A percentile compares a stretch with the other conserved stretches of the same genome.
Conservation (phyloP, 2,113 vertebrate species). For the Hystrix brachyura region DNA sequence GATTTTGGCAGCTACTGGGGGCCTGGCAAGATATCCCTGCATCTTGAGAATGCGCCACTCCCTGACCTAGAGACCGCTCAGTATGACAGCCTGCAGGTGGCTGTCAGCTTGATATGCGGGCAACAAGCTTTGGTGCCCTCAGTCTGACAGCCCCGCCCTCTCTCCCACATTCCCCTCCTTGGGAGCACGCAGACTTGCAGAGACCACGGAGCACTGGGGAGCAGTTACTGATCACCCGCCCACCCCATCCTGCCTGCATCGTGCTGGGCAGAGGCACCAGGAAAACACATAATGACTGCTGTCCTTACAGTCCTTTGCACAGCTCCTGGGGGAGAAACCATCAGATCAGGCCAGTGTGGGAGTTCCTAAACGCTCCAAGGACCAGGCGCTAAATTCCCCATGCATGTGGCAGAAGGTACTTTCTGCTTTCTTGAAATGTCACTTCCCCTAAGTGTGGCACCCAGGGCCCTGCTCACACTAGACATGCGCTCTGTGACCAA, state of each 20-base stretch:
- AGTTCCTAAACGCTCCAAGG: neutral
- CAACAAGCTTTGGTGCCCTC: neutral
- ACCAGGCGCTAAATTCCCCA: neutral
- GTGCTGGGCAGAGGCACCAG: neutral
- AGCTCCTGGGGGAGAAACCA: neutral
- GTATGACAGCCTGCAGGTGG: neutral
- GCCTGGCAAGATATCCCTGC: rapidly evolving
- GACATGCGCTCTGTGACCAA: neutral
- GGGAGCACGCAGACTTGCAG: too few relatives aligned
- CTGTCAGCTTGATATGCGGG: neutral
- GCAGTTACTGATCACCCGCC: neutral
- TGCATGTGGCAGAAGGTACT: neutral
- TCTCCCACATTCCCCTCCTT: neutral
- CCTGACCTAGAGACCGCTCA: neutral
- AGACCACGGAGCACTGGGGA: too few relatives aligned
- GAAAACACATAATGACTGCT: neutral
- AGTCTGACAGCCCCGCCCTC: too few relatives aligned
- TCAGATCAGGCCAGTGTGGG: neutral
- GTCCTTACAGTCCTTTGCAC: neutral
- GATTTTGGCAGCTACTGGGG: neutral
- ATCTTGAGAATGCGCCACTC: neutral
- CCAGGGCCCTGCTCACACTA: neutral
- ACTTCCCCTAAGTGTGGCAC: neutral
- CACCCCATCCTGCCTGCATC: neutral
- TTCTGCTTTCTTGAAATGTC: neutral